Percentiles rank a stretch among this genome's conserved stretches.
Conservation (phyloP, 2,888 invertebrate genomes). For the Phyllotreta striolata region DNA sequence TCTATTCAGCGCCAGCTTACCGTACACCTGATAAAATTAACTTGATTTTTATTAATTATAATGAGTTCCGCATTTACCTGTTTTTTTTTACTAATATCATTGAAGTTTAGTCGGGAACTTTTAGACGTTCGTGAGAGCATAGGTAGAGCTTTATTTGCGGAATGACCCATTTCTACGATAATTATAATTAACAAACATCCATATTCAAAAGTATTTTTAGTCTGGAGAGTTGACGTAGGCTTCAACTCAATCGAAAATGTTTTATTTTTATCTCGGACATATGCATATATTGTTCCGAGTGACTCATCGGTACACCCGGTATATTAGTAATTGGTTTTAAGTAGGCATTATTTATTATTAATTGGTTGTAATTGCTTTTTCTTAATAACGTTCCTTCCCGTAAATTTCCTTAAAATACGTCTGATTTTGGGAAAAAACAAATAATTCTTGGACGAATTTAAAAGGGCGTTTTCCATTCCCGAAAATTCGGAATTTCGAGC, state of each 20-base stretch:
- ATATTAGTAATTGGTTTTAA: slow-evolving; percentile 24
- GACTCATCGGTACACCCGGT: slow-evolving; percentile 27
- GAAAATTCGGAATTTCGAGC: too few relatives aligned
- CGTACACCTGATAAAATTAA: slow-evolving; percentile 32
- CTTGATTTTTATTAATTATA: slow-evolving; percentile 13
- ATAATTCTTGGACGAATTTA: too few relatives aligned
- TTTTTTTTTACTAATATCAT: too few relatives aligned
- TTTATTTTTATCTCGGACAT: slow-evolving; percentile 16
- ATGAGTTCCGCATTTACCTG: too few relatives aligned
- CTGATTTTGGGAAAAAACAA: too few relatives aligned
- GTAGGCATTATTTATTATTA: slow-evolving; percentile 19
- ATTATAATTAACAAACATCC: slow-evolving; percentile 19
- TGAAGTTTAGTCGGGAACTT: too few relatives aligned
- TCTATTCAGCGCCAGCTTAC: slow-evolving; percentile 35
- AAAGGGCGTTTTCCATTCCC: too few relatives aligned
- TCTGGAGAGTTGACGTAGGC: slow-evolving; percentile 11
- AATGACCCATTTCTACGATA: slow-evolving; percentile 17
- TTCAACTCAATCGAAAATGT: slow-evolving; percentile 12
- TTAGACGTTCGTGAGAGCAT: too few relatives aligned
- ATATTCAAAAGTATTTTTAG: slow-evolving; percentile 17
- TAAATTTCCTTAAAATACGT: too few relatives aligned
- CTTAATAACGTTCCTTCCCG: too few relatives aligned
- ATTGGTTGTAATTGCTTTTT: slow-evolving; percentile 10
- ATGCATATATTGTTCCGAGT: slow-evolving; percentile 16
- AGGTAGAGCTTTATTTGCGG: slow-evolving; percentile 3